Conservation (phyloP, 2,888 invertebrate species). For the Acanthococcus lagerstroemiae region DNA sequence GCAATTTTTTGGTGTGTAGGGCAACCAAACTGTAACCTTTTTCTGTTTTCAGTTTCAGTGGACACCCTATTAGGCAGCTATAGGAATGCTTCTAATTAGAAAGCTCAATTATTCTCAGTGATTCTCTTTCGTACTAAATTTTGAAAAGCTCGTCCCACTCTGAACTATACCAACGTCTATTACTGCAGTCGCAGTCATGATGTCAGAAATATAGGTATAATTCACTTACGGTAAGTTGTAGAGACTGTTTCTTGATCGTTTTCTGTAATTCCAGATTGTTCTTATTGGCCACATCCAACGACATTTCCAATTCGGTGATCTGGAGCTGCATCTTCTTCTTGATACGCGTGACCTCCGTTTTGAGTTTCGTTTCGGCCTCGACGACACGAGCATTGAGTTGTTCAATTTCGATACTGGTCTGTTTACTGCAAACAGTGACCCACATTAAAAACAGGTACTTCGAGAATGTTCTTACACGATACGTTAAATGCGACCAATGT, state of each 20-base stretch:
- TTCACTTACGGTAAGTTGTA: conserved; percentile 63
- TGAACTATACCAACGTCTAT: not conserved
- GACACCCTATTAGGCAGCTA: too few species aligned
- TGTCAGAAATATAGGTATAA: too few species aligned
- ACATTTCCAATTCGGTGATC: conserved; percentile 92
- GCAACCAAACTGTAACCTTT: too few species aligned
- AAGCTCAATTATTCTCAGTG: too few species aligned
- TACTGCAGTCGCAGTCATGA: not conserved
- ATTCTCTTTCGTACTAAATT: too few species aligned
- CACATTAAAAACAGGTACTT: too few species aligned
- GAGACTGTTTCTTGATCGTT: conserved; percentile 93
- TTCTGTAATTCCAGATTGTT: conserved; percentile 94
- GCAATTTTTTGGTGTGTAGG: too few species aligned
- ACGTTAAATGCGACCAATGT: too few species aligned
- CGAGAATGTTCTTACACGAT: too few species aligned
- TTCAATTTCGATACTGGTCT: conserved; percentile 95
- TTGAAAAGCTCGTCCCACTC: not conserved
- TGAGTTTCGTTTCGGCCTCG: conserved; percentile 90
- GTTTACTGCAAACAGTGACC: conserved; percentile 69
- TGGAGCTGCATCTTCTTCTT: conserved; percentile 99
- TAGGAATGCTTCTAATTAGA: too few species aligned
- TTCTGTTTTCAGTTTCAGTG: too few species aligned
- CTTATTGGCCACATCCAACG: conserved; percentile 95
- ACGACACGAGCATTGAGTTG: conserved; percentile 88
- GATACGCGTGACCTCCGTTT: conserved; percentile 90